Evolutionary conservation across 2,888 invertebrate genomes (phyloP), one percentile per base, ranked within the genome.

Genomic region (Agrochola lychnidis): DNA sequence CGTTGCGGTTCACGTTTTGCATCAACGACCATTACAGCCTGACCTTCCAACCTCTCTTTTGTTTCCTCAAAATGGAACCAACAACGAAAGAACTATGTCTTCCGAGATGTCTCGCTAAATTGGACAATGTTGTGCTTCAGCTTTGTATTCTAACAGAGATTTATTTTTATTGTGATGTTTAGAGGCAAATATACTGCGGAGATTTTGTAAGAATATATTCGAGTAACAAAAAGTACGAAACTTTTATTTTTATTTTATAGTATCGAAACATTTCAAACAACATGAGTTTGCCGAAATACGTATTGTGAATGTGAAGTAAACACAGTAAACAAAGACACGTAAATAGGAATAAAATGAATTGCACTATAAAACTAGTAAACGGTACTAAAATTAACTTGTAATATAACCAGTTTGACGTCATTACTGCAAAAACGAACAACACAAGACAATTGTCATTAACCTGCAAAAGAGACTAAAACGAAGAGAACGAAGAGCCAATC

Each of bases 1-100:
- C 94, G 94, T 92, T 91, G 91, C 77, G 80, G 83, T 92, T 92
- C 90, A 90, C 91, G 91, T 92, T 93, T 92, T 90, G 90, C 88
- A 90, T 89, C 86, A 75, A 75, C 77, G 64, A 74, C 88, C 85
- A 88, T 77, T 68, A 66, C 70, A 76, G 68, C 48, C 16, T 79
- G 87, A 88, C 69, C 85, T 87, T 56, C 82, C 76, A 78, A 59
- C 75, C 80, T 53, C 76, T 62, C 80, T 73, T 75, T 70, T 68
- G 64, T 76, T 77, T 70, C 74, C 66, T 80, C 42, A 48, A 74
- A 81, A 79, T 59, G 64, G 61, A 76, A 66, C 73, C 53, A 22
- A 67, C 22, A 51, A 53, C 62, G 64, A 79, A 76, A 76, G 76
- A 81, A 70, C 73, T 73, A 48, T 70, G 57, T 73, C 73, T 72